These are phyloP conservation scores for Apamea epomidion DNA, from an alignment of 2,888 invertebrate species.

Conservation along the genomic window DNA sequence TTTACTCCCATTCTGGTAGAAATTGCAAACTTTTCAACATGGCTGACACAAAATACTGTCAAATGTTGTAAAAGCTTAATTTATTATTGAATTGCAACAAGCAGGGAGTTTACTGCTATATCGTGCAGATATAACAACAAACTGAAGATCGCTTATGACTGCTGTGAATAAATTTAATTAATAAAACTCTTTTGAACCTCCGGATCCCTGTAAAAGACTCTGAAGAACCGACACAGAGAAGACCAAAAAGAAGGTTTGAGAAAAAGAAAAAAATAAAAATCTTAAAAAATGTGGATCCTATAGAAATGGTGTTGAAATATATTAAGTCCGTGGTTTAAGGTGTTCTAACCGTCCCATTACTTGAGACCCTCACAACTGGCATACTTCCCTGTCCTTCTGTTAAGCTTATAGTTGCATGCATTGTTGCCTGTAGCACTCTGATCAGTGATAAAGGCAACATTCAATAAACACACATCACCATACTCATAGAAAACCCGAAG, in stretches of 20 bases:
- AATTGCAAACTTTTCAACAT: conserved; percentile 69
- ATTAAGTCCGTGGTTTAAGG: conserved; percentile 64
- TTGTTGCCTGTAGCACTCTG: conserved; percentile 72
- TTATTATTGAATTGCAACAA: conserved; percentile 70
- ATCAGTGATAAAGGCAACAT: conserved; percentile 73
- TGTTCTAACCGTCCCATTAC: conserved; percentile 62
- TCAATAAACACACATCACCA: conserved; percentile 72
- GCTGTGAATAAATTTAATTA: conserved; percentile 61
- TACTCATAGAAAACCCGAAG: not conserved
- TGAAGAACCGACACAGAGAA: conserved; percentile 64
- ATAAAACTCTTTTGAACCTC: conserved; percentile 62
- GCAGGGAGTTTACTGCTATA: conserved; percentile 72
- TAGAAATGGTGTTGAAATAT: conserved; percentile 70
- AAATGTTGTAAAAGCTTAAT: conserved; percentile 72
- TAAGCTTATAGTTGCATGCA: conserved; percentile 86
- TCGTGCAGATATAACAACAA: conserved; percentile 65
- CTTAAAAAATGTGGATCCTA: conserved; percentile 71
- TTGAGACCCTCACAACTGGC: conserved; percentile 75
- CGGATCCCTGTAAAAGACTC: conserved; percentile 77
- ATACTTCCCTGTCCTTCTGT: conserved; percentile 87
- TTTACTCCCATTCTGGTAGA: conserved; percentile 8
- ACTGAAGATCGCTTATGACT: conserved; percentile 61
- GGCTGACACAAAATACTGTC: conserved; percentile 71
- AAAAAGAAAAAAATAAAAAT: conserved; percentile 62
- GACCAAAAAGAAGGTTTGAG: conserved; percentile 63